Evolutionary conservation across 2,888 invertebrate species (phyloP), one percentile per base, ranked within the genome.

Genomic region (Heliconius erato): DNA sequence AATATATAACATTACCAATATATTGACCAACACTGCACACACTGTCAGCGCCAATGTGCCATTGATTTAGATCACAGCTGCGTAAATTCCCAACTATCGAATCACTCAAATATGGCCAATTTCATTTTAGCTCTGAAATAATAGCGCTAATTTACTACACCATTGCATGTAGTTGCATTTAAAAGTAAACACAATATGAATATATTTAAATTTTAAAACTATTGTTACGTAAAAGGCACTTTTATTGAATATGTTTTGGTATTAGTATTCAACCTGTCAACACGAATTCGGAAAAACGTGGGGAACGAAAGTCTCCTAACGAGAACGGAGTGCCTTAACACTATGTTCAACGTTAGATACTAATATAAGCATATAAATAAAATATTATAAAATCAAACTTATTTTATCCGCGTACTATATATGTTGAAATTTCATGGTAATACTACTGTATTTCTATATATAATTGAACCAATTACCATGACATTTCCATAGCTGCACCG

Each of bases 51-150:
- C 59, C 79, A 67, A 74, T 71, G 12, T 23, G 40, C 76, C 79
- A 79, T 79, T 76, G 79, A 79, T 79, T 79, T 79, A 68, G 74
- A 82, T 79, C 74, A 49, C 79, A 82, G 82, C 74, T 77, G 82
- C 76, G 65, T 67, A 71, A 35, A 77, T 79, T 80, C 71, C 69
- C 77, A 79, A 71, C 79, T 79, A 77, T 82, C 79, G 79, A 82
- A 82, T 80, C 49, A 82, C 54, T 82, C 79, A 80, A 82, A 82
- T 82, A 82, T 82, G 79, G 49, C 49, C 82, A 77, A 80, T 82
- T 82, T 80, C 67, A 77, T 82, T 40, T 82, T 80, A 80, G 69
- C 28, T 44, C 65, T 63, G 76, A 49, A 80, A 82, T 80, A 82
- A 82, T 77, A 63, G 67, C 76, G 77, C 80, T 77, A 71, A 80